Evolutionary conservation across 2,113 vertebrate species (phyloP), one percentile per base, ranked within the genome.

Genomic region (Stegastes partitus): DNA sequence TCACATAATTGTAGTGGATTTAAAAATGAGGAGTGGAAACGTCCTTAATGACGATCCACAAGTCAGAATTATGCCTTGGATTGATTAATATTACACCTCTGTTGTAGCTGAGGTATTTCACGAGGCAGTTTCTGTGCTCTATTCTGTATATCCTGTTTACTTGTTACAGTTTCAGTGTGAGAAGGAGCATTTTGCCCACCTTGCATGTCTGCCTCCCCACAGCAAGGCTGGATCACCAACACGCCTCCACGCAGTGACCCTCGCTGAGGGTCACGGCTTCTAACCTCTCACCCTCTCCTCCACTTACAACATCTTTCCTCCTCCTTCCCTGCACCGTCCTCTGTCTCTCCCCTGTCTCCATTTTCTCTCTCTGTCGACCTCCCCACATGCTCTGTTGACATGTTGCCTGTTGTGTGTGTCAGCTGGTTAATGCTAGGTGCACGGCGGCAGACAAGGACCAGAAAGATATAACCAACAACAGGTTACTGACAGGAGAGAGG

Each of bases 381-480:
- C 71, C 58, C 62, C 67, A 73, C 79, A 73, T 77, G 77, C 74
- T 71, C 25, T 87, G 81, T 83, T 92, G 90, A 92, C 91, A 70
- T 84, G 74, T 83, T 84, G 91, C 91, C 81, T 91, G 88, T 91
- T 93, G 81, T 93, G 87, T 93, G 88, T 97, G 94, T 96, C 97
- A 99, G 98, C 97, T 99, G 75, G 96, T 98, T 97, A 98, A 96
- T 90, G 96, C 96, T 96, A 97, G 96, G 94, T 97, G 92, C 96
- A 97, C 96, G 91, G 94, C 96, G 92, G 95, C 96, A 96, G 97
- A 98, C 96, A 99, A 99, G 97, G 98, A 95, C 94, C 96, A 98
- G 95, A 99, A 99, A 99, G 97, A 99, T 96, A 96, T 98, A 96
- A 96, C 97, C 96, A 99, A 99, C 97, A 99, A 98, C 98, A 97